Base-by-base conservation (phyloP, 2,888 invertebrate genomes). In the Chaitophorus viminalis region DNA sequence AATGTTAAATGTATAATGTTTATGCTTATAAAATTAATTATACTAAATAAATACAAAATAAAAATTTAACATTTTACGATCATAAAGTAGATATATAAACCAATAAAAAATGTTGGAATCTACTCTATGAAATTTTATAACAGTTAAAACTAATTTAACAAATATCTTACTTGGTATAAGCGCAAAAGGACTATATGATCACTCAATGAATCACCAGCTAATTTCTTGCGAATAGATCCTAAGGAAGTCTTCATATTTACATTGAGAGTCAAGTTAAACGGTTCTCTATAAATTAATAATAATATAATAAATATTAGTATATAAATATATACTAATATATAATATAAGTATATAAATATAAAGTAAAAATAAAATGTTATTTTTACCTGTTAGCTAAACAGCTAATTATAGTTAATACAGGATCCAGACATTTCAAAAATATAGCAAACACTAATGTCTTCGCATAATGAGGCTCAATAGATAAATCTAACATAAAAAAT, bases 391-490 rank as follows among this genome's bases (percentile, higher is more conserved):
- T 94, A 0, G 97, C 95, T 90, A 98, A 93, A 89, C 95, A 94
- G 91, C 98, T 96, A 0, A 97, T 97, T 72, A 99, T 95, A 2
- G 98, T 98, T 87, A 98, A 92, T 54, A 99, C 93, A 1, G 99
- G 98, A 91, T 98, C 97, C 65, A 98, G 92, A 91, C 99, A 99
- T 91, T 97, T 96, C 90, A 98, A 94, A 5, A 98, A 95, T 72
- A 97, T 94, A 1, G 97, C 95, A 91, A 97, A 97, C 0, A 99
- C 92, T 89, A 99, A 92, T 94, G 97, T 96, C 92, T 99, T 98
- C 8, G 97, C 98, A 77, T 98, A 92, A 90, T 96, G 95, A 0
- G 99, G 98, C 90, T 98, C 98, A 1, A 99, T 93, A 0, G 98
- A 97, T 78, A 99, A 92, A 91, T 98, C 97, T n/a, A 98, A 93